Evolutionary conservation across 2,888 invertebrate species (phyloP).

Genomic region (Scelioninae gen. 1): DNA sequence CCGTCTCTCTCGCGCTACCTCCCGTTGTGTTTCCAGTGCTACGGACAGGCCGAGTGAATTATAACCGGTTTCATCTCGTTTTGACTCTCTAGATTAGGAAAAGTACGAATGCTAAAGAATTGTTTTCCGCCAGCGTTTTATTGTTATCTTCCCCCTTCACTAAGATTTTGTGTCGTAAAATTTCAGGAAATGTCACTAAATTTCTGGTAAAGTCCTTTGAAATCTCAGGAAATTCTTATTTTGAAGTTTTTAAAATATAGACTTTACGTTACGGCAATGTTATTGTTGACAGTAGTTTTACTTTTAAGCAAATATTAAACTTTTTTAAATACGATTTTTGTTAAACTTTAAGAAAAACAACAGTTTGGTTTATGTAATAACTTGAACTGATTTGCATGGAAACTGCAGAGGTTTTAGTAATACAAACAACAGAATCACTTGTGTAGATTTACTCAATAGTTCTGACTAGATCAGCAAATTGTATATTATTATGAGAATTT

Average conservation of each 20-base stretch:
- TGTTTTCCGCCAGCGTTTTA: constrained; percentile 54
- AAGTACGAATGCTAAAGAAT: constrained; percentile 66
- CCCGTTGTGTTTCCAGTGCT: constrained; percentile 70
- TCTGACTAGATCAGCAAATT: constrained; percentile 10
- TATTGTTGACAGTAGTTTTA: too few species aligned
- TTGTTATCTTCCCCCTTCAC: too few species aligned
- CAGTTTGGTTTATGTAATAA: too few species aligned
- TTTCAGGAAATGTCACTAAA: background rate
- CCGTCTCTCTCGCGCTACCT: constrained; percentile 48
- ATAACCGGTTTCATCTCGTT: constrained; percentile 70
- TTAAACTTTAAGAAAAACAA: too few species aligned
- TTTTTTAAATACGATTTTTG: too few species aligned
- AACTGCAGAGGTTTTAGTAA: constrained; percentile 12
- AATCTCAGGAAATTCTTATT: too few species aligned
- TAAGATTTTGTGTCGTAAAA: too few species aligned
- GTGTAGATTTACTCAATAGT: constrained; percentile 12
- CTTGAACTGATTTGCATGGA: constrained; percentile 30
- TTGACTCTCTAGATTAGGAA: constrained; percentile 71
- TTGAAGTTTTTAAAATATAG: too few species aligned
- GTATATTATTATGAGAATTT: too few species aligned
- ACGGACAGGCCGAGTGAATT: constrained; percentile 76
- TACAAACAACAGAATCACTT: constrained; percentile 12
- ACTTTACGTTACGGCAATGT: too few species aligned
- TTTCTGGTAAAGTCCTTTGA: too few species aligned
- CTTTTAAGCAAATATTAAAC: too few species aligned